phyloP scores from a whole-genome alignment of 2,113 vertebrate species.

The Anas platyrhynchos region DNA sequence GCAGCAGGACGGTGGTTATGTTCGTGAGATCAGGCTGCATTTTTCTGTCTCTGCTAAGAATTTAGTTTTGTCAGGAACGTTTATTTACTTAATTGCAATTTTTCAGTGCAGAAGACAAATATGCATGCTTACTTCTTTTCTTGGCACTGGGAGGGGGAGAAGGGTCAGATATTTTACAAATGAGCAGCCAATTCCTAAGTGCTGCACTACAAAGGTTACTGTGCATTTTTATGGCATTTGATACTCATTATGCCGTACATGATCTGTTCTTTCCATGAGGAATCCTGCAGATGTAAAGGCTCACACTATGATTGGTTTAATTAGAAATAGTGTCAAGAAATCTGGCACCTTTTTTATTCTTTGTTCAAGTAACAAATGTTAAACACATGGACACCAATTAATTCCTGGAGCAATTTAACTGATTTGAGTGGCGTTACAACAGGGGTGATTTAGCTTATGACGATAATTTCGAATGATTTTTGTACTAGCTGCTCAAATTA shows the following conservation, averaged over 20 bases:
- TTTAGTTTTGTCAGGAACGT: not conserved
- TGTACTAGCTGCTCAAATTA: not conserved
- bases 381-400: constrained; percentile 21
- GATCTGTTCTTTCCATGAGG: constrained; percentile 48
- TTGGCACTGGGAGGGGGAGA: not conserved
- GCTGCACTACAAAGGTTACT: constrained; percentile 17
- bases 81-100: not conserved
- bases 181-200: constrained; percentile 50
- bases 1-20: not conserved
- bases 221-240: constrained; percentile 45
- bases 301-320: constrained; percentile 58
- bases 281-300: constrained; percentile 64
- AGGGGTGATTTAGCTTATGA: not conserved
- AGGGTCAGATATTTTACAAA: not conserved
- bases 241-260: constrained; percentile 28
- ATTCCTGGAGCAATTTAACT: not conserved
- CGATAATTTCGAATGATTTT: not conserved
- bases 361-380: constrained; percentile 59
- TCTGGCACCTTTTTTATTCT: constrained; percentile 55
- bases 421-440: not conserved
- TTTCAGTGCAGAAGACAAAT: not conserved
- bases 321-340: constrained; percentile 63
- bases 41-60: not conserved
- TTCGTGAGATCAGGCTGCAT: not conserved
- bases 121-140: not conserved